Percentiles rank a stretch among this genome's conserved stretches.
phyloP scores from a whole-genome alignment of 2,888 invertebrate species.

The Cataglyphis albicans region DNA sequence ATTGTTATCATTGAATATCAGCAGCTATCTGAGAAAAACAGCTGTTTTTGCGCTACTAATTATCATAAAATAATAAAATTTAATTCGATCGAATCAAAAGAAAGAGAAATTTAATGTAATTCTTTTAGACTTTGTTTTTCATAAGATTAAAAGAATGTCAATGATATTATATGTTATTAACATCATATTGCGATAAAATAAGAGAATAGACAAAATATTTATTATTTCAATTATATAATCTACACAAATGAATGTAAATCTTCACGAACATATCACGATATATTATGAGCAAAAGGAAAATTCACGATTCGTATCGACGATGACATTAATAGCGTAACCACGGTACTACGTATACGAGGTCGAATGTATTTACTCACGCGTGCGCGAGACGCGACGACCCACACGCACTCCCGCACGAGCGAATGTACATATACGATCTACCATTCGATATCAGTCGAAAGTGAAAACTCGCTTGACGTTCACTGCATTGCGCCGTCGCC shows the following conservation, averaged over 20 bases:
- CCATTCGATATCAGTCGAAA: conserved; percentile 82
- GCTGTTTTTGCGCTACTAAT: neutral
- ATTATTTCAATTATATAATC: neutral
- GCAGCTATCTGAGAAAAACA: neutral
- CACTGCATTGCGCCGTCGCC: conserved; percentile 18
- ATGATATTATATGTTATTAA: neutral
- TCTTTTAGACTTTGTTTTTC: neutral
- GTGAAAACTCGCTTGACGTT: conserved; percentile 78
- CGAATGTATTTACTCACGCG: conserved; percentile 31
- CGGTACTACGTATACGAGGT: no score
- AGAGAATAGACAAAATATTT: no score
- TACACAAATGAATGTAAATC: neutral
- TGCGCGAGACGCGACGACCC: conserved; percentile 44
- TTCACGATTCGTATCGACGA: neutral
- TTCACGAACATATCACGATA: neutral
- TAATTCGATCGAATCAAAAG: neutral
- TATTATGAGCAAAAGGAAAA: neutral
- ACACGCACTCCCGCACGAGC: conserved; percentile 31
- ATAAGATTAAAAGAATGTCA: neutral
- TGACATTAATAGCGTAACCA: neutral
- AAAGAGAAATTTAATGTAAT: neutral
- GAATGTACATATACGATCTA: conserved; percentile 30
- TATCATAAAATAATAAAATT: neutral
- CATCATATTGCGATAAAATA: neutral
- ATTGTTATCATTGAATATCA: neutral